Percentiles rank a stretch among this genome's conserved stretches.
phyloP scores from a whole-genome alignment of 2,888 invertebrate genomes.

The Drosophila kuntzei region DNA sequence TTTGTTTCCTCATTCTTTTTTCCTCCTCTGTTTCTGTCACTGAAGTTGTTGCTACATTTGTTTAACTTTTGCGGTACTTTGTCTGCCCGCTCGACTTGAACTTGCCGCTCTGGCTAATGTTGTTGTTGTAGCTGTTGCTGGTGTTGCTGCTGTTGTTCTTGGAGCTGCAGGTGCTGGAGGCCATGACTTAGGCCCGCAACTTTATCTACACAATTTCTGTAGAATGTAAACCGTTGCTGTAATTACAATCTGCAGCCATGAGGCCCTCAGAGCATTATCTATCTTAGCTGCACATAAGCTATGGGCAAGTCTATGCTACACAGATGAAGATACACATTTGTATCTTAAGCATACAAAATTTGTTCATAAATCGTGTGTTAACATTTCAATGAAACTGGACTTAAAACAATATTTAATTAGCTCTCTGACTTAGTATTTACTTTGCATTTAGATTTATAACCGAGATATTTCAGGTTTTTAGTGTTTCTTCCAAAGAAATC shows the following conservation, averaged over 20 bases:
- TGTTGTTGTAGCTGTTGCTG: constrained; percentile 7
- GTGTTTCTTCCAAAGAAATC: neutral
- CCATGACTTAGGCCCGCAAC: constrained; percentile 63
- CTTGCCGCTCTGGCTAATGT: constrained; percentile 53
- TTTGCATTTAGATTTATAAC: constrained; percentile 5
- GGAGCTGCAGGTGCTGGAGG: constrained; percentile 43
- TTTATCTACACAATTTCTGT: constrained; percentile 54
- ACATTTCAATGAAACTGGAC: constrained; percentile 33
- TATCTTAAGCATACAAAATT: constrained; percentile 34
- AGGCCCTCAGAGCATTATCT: constrained; percentile 11
- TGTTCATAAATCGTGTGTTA: constrained; percentile 2
- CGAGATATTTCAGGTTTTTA: constrained; percentile 1
- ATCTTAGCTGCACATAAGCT: constrained; percentile 26
- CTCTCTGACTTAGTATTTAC: constrained; percentile 1
- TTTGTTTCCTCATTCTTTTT: constrained; percentile 48
- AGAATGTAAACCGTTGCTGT: constrained; percentile 68
- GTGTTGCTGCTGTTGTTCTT: constrained; percentile 10
- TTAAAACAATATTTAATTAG: constrained; percentile 13
- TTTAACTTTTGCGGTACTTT: constrained; percentile 81
- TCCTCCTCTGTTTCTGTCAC: constrained; percentile 23
- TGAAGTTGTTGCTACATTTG: constrained; percentile 70
- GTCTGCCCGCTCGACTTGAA: constrained; percentile 78
- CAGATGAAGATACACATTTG: constrained; percentile 14
- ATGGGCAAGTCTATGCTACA: constrained; percentile 14
- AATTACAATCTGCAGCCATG: constrained; percentile 49